These are phyloP conservation scores for Oryzias javanicus DNA, from an alignment of 2,113 vertebrate genomes.

Conservation along the genomic window DNA sequence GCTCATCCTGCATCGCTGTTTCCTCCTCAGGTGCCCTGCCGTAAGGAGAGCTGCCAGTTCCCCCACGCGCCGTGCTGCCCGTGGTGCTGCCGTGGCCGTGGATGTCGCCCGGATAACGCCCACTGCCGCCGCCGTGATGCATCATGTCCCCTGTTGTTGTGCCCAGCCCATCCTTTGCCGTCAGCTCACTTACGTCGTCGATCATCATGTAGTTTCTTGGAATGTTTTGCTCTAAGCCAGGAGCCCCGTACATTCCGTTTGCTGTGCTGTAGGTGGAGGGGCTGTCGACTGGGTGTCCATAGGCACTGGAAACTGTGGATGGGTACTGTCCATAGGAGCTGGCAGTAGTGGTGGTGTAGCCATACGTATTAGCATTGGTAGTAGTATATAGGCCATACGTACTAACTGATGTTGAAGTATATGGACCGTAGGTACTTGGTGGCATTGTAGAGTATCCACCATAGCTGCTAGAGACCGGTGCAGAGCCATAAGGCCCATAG, in stretches of 20 bases:
- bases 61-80: slow-evolving; percentile 65
- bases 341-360: slow-evolving; percentile 76
- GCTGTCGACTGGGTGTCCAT: slow-evolving; percentile 82
- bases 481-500: slow-evolving; percentile 74
- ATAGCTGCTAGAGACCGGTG: slow-evolving; percentile 72
- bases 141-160: slow-evolving; percentile 79
- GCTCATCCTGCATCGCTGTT: slow-evolving; percentile 86
- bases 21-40: slow-evolving; percentile 88
- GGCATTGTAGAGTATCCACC: slow-evolving; percentile 72
- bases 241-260: slow-evolving; percentile 86
- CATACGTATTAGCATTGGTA: slow-evolving; percentile 74
- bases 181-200: slow-evolving; percentile 96
- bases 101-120: slow-evolving; percentile 68
- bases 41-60: slow-evolving; percentile 85
- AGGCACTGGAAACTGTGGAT: slow-evolving; percentile 76
- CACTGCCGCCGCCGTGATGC: slow-evolving; percentile 79
- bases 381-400: slow-evolving; percentile 85
- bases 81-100: slow-evolving; percentile 65
- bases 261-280: slow-evolving; percentile 81
- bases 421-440: slow-evolving; percentile 75
- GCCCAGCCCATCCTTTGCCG: slow-evolving; percentile 87
- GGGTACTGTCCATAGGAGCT: slow-evolving; percentile 79
- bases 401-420: slow-evolving; percentile 62
- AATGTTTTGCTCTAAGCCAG: slow-evolving; percentile 91
- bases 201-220: slow-evolving; percentile 98